phyloP scores from a whole-genome alignment of 1,140 invertebrate genomes.

The Pseudomyrmex pallidus region DNA sequence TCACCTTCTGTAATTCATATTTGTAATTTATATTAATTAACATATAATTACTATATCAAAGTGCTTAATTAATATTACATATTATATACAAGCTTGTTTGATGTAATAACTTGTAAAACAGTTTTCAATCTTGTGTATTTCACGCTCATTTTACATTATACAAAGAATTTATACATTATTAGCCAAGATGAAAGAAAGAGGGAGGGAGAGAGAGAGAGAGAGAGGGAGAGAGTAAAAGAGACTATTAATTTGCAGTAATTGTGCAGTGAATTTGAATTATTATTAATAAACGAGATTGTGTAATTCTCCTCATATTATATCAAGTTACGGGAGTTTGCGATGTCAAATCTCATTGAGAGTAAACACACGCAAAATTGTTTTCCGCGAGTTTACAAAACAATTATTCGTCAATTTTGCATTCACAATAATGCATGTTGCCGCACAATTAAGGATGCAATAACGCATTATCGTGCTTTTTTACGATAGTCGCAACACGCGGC shows the following conservation, averaged over 20 bases:
- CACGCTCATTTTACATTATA: background rate
- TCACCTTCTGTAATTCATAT: background rate
- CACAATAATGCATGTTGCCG: background rate
- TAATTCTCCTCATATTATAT: conserved; percentile 22
- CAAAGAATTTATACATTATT: background rate
- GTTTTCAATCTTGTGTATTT: background rate
- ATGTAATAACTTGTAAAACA: background rate
- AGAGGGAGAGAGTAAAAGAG: too few relatives aligned
- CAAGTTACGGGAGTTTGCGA: background rate
- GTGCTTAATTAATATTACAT: too few relatives aligned
- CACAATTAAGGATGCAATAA: conserved; percentile 15
- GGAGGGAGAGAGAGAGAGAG: too few relatives aligned
- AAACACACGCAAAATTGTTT: background rate
- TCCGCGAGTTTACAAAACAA: conserved; percentile 24
- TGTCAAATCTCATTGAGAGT: background rate
- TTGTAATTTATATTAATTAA: background rate
- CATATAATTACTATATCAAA: background rate
- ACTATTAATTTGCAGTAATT: conserved; percentile 9
- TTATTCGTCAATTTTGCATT: conserved; percentile 44
- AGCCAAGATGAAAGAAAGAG: too few relatives aligned
- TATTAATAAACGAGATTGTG: conserved; percentile 21
- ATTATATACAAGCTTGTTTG: too few relatives aligned
- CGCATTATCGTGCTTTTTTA: background rate
- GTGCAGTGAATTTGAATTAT: conserved; percentile 6
- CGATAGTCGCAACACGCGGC: conserved; percentile 6